Evolutionary conservation across 2,797 vertebrate species (phyloP), one percentile per base, ranked within the genome.

Genomic region (Sebastes minor): DNA sequence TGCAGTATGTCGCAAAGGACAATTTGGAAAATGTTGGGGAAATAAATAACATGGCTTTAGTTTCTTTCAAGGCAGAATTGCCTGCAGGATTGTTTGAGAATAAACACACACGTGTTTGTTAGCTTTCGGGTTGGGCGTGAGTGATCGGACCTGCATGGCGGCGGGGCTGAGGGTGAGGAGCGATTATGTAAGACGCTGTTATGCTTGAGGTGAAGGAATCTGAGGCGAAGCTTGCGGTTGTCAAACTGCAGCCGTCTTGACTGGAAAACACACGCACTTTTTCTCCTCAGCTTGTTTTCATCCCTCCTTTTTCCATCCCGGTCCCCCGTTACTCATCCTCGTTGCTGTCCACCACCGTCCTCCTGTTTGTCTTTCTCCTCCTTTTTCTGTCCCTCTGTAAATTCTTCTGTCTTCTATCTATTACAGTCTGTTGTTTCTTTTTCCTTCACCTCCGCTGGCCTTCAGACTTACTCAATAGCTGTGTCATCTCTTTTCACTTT

Each of bases 401-500:
- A 86, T 83, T 79, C 71, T 81, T 81, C 77, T 55, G 10, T 62
- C 38, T 74, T 74, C 80, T 78, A 79, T 89, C 88, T 76, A 66
- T 60, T 46, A 20, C 46, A 25, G 74, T 80, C 42, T 23, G 65
- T 55, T 91, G 87, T 92, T 91, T 89, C 81, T 88, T 74, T 88
- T 89, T 88, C 91, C 85, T 83, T 89, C 85, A 77, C 87, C 86
- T 81, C 78, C 11, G 16, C 68, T 68, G 87, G 84, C 90, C 90
- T 74, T 75, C 82, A 56, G 55, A 61, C 62, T 82, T 61, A 32
- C 82, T 82, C 86, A 78, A 85, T 76, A 55, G 91, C 89, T 70
- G 85, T 71, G 89, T 92, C 93, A 84, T 85, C 89, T 76, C 87
- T 83, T 85, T 89, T 84, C 70, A 32, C 75, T 90, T 91, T 90